Base-by-base conservation (phyloP, 2,113 vertebrate genomes). In the Canis aureus region DNA sequence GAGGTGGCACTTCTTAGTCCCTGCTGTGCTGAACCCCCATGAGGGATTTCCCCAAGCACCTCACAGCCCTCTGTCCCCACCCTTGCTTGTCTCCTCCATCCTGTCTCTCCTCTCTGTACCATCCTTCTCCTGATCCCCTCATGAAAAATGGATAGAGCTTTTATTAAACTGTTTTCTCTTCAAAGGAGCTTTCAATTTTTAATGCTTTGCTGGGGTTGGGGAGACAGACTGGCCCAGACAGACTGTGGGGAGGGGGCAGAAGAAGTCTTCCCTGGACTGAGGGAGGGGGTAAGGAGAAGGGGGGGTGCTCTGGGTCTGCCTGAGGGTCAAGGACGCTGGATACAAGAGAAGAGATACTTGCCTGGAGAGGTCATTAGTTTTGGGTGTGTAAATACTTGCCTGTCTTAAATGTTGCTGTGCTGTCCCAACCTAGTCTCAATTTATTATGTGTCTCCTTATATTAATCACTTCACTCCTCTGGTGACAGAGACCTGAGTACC, bases 161-260 rank as follows among this genome's bases (percentile, higher is more conserved):
- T 98, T 98, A 98, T 98, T 96, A 98, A 98, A 97, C 94, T 97
- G 92, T 98, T 97, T 97, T 97, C 96, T 98, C 92, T 98, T 97
- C 97, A 96, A 97, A 97, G 95, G 94, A 97, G 87, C 67, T 95
- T 98, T 98, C 90, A 97, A 98, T 98, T 97, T 97, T 97, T 98
- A 97, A 97, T 98, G 97, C 49, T 95, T 96, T n/a, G 27, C 95
- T 8, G 9, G 32, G 59, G 69, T 89, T 2, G 66, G 95, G 62
- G 92, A 95, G 89, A 97, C 79, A 96, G 74, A 96, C 43, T 92
- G 69, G 86, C 35, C 73, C 60, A 96, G 79, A 95, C 60, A 96
- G 92, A 86, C 88, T 10, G 1, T 59, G 60, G 35, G 62, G 83
- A 38, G 27, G 71, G 53, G 38, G 23, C 57, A 55, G n/a, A 79